Percentiles rank a stretch among this genome's conserved stretches.
phyloP scores from a whole-genome alignment of 2,888 invertebrate species.

The Agriopis leucophaearia region DNA sequence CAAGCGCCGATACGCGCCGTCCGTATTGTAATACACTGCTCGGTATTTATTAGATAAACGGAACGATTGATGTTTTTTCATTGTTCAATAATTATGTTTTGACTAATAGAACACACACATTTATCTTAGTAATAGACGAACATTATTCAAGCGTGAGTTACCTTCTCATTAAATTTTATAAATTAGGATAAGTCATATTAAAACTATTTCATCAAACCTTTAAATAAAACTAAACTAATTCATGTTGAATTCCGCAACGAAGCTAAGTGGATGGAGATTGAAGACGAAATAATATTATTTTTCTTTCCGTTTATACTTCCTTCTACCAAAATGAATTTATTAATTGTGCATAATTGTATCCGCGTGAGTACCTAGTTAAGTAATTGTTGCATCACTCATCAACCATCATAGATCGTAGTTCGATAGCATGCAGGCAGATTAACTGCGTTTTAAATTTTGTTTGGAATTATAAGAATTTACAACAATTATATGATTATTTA shows the following conservation, averaged over 20 bases:
- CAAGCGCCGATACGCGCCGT: slow-evolving; percentile 3
- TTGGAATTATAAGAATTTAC: not conserved
- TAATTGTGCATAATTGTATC: not conserved
- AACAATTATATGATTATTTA: no score
- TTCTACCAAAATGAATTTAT: not conserved
- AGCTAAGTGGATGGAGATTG: no score
- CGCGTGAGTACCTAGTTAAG: not conserved
- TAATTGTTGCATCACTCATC: not conserved
- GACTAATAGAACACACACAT: slow-evolving; percentile 12
- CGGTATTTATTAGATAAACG: slow-evolving; percentile 16
- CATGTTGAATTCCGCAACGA: no score
- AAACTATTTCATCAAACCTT: no score
- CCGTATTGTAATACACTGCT: slow-evolving; percentile 13
- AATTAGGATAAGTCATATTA: no score
- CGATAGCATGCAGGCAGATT: not conserved
- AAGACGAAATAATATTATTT: no score
- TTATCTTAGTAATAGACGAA: not conserved
- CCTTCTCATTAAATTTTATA: not conserved
- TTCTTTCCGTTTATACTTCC: no score
- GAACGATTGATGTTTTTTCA: slow-evolving; percentile 13
- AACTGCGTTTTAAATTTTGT: not conserved
- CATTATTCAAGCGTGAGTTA: not conserved
- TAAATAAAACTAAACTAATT: no score
- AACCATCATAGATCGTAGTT: not conserved
- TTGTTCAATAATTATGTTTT: slow-evolving; percentile 18